Evolutionary conservation across 2,797 vertebrate species (phyloP), one percentile per base, ranked within the genome.

Genomic region (Sebastes diploproa): DNA sequence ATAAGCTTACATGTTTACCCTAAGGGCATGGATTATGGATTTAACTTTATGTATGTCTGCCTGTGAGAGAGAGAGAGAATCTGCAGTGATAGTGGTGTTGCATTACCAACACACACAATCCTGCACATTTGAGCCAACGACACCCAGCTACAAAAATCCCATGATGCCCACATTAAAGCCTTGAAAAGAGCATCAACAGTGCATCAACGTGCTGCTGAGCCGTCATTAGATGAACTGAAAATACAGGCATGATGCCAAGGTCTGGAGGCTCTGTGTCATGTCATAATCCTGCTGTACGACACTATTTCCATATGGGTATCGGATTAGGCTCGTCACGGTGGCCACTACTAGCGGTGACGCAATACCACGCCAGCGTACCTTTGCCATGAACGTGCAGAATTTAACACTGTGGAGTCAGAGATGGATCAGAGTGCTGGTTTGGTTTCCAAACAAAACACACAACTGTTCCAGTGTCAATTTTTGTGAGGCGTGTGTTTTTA

Each of bases 121-220:
- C 60, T 32, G 23, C 72, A 79, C 75, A 83, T 84, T 81, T 91
- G 62, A 91, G 75, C 80, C 25, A 60, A 78, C 27, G 38, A 77
- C 32, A 54, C 67, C 56, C 65, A 30, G 66, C 74, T 81, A 58
- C 72, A 79, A 64, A 64, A 67, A 75, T 72, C 69, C 64, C 70
- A 83, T 34, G 54, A 62, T 22, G 27, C 32, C 82, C 73, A 79
- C 79, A 88, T 85, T 30, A 89, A 86, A 89, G 82, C 64, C 67
- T 77, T 71, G 74, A 63, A 66, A 86, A 89, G 52, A 78, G 70
- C 72, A 84, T 69, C 59, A 84, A 75, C 54, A 54, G 25, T 11
- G 7, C n/a, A n/a, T 75, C 74, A 65, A 4, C 1, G 20, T 29
- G 64, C 64, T 56, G 50, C 78, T 34, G 59, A 83, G 60, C 55